A percentile compares a stretch with the other conserved stretches of the same genome.
Conservation (phyloP, 2,888 invertebrate species). For the Antheraea yamamai region DNA sequence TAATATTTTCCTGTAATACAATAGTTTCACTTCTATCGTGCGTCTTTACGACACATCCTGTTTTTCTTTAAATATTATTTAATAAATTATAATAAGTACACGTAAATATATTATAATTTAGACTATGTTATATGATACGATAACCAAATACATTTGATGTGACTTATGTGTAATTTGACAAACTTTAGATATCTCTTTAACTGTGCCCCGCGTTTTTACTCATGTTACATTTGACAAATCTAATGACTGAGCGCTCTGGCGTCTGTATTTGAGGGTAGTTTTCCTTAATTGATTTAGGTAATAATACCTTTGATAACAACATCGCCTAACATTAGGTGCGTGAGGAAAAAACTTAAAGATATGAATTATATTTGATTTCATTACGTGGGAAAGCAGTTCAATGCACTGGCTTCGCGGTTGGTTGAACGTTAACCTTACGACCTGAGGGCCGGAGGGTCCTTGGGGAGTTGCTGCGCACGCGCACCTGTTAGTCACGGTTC, state of each 20-base stretch:
- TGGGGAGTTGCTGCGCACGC: slow-evolving; percentile 34
- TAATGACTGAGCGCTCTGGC: neutral
- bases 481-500: slow-evolving; percentile 50
- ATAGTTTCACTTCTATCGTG: too few species aligned
- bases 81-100: too few species aligned
- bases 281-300: neutral
- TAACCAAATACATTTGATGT: too few species aligned
- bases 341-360: neutral
- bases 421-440: slow-evolving; percentile 9
- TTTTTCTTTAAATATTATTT: too few species aligned
- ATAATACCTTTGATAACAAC: neutral
- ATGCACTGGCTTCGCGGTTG: slow-evolving; percentile 4
- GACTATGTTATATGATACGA: too few species aligned
- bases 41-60: too few species aligned
- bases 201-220: too few species aligned
- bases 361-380: neutral
- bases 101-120: too few species aligned
- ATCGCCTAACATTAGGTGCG: neutral
- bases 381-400: neutral
- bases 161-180: too few species aligned
- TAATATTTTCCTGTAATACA: too few species aligned
- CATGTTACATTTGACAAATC: too few species aligned
- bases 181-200: too few species aligned
- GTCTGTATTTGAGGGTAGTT: neutral
- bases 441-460: slow-evolving; percentile 29